Conservation (phyloP, 2,888 invertebrate genomes). For the Lasiommata megera region DNA sequence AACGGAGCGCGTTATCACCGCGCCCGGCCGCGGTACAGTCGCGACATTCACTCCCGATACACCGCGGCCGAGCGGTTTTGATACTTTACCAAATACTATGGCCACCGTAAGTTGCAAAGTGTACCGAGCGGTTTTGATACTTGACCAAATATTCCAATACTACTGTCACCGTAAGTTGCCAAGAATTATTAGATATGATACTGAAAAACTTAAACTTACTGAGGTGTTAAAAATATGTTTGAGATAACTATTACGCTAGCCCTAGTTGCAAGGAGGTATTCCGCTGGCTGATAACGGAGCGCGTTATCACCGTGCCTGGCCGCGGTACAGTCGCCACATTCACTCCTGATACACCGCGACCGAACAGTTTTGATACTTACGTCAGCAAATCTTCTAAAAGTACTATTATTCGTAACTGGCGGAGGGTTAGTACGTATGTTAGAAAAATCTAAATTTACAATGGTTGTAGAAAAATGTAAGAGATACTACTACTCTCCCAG, state of each 20-base stretch:
- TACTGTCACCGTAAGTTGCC: too few relatives aligned
- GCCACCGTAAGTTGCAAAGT: too few relatives aligned
- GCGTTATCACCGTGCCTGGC: slow-evolving; percentile 74
- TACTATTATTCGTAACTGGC: too few relatives aligned
- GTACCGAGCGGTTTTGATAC: neutral
- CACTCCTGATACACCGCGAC: slow-evolving; percentile 50
- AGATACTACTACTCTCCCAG: slow-evolving; percentile 36
- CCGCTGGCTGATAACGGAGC: slow-evolving; percentile 57
- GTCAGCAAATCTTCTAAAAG: neutral
- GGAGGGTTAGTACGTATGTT: too few relatives aligned
- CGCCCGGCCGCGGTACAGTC: slow-evolving; percentile 68
- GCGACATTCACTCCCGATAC: slow-evolving; percentile 67
- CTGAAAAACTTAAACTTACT: too few relatives aligned
- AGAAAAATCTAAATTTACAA: too few relatives aligned
- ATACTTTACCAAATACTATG: slow-evolving; percentile 35
- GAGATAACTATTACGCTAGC: slow-evolving; percentile 37
- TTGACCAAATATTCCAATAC: neutral
- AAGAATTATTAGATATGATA: too few relatives aligned
- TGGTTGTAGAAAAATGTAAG: slow-evolving; percentile 20
- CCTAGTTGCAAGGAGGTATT: slow-evolving; percentile 38
- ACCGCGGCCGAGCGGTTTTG: slow-evolving; percentile 40
- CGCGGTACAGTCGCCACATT: slow-evolving; percentile 72
- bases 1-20: slow-evolving; percentile 70
- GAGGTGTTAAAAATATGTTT: too few relatives aligned
- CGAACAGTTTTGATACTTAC: slow-evolving; percentile 43